A percentile compares a stretch with the other conserved stretches of the same genome.
phyloP scores from a whole-genome alignment of 1,140 invertebrate species.

The Drosophila novamexicana region DNA sequence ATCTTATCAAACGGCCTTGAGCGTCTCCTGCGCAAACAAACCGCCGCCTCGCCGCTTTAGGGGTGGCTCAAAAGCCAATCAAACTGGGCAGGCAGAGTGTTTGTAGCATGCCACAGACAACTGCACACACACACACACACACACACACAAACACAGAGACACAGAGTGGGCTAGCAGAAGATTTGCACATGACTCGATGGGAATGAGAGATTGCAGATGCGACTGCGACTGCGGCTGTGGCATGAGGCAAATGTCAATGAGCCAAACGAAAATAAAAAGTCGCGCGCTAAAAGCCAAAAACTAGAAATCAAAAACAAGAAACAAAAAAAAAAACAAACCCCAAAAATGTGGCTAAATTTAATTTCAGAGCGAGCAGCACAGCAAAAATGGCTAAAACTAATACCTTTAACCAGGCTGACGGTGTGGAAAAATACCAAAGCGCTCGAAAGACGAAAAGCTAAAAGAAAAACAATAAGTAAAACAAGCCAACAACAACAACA shows the following conservation, averaged over 20 bases:
- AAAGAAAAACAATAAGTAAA: slow-evolving; percentile 33
- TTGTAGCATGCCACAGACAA: slow-evolving; percentile 32
- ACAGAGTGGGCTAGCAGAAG: background rate
- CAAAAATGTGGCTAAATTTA: slow-evolving; percentile 52
- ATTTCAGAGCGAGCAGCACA: slow-evolving; percentile 23
- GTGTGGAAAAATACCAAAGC: slow-evolving; percentile 53
- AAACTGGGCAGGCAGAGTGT: background rate
- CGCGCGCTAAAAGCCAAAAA: slow-evolving; percentile 33
- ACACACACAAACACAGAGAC: too few relatives aligned
- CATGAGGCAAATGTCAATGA: slow-evolving; percentile 58
- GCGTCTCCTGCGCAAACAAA: slow-evolving; percentile 42
- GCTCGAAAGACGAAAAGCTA: slow-evolving; percentile 23
- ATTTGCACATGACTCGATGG: slow-evolving; percentile 46
- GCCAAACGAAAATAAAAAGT: slow-evolving; percentile 42
- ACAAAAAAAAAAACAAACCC: slow-evolving; percentile 9
- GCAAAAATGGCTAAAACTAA: slow-evolving; percentile 40
- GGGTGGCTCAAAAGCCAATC: slow-evolving; percentile 31
- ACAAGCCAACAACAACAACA: slow-evolving; percentile 11
- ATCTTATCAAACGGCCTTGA: slow-evolving; percentile 59
- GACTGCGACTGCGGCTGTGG: slow-evolving; percentile 9
- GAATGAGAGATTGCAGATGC: slow-evolving; percentile 6
- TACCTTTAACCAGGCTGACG: slow-evolving; percentile 34
- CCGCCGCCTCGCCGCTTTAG: slow-evolving; percentile 19
- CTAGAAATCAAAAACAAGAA: background rate
- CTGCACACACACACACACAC: background rate